A percentile compares a stretch with the other conserved stretches of the same genome.
phyloP scores from a whole-genome alignment of 2,113 vertebrate species.

The Perca flavescens region DNA sequence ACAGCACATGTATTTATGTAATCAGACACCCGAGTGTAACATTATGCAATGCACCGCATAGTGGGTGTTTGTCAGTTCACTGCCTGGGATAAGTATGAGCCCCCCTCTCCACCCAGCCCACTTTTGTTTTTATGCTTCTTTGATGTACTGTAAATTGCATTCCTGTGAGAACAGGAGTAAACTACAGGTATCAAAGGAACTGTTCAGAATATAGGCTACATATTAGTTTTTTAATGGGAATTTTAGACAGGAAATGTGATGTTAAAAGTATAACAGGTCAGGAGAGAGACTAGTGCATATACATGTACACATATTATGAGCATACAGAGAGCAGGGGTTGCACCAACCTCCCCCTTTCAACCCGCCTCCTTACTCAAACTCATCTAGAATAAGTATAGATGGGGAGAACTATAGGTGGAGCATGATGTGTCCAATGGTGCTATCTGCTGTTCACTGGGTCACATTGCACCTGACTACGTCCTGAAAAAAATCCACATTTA shows the following conservation, averaged over 20 bases:
- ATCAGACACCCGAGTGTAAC: slow-evolving; percentile 57
- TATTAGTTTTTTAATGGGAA: not conserved
- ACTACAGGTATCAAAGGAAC: slow-evolving; percentile 33
- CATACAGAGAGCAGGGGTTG: slow-evolving; percentile 45
- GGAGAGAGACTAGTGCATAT: slow-evolving; percentile 4
- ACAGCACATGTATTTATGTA: slow-evolving; percentile 61
- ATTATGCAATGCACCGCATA: slow-evolving; percentile 46
- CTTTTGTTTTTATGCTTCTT: slow-evolving; percentile 32
- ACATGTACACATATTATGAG: slow-evolving; percentile 32
- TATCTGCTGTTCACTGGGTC: slow-evolving; percentile 69
- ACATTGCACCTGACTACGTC: slow-evolving; percentile 27
- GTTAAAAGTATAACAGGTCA: slow-evolving; percentile 33
- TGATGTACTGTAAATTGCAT: slow-evolving; percentile 47
- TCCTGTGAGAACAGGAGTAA: slow-evolving; percentile 24
- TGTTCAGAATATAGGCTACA: slow-evolving; percentile 6
- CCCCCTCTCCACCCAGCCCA: slow-evolving; percentile 10
- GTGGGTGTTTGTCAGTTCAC: slow-evolving; percentile 27
- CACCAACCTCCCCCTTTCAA: slow-evolving; percentile 39
- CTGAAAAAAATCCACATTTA: not conserved
- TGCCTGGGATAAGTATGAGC: slow-evolving; percentile 8
- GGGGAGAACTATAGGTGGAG: not conserved
- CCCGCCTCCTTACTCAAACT: slow-evolving; percentile 13
- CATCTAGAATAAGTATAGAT: slow-evolving; percentile 2
- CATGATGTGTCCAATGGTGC: slow-evolving; percentile 66
- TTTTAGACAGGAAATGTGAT: slow-evolving; percentile 22